These are phyloP conservation scores for Acromyrmex charruanus DNA, from an alignment of 1,140 invertebrate species.

Conservation along the genomic window DNA sequence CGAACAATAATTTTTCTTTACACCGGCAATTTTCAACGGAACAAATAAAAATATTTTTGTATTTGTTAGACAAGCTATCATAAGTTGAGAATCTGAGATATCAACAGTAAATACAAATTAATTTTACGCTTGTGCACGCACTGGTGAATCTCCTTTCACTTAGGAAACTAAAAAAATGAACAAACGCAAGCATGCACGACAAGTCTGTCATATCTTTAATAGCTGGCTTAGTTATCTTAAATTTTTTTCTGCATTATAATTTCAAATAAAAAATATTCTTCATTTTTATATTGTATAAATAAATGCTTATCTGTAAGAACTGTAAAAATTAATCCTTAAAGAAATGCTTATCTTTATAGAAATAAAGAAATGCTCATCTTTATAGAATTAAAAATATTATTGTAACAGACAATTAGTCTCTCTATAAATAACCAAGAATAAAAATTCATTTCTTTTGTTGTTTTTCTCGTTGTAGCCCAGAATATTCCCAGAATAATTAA, in stretches of 20 bases:
- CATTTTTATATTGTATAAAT: neutral
- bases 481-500: neutral
- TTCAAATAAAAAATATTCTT: neutral
- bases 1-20: conserved; percentile 25
- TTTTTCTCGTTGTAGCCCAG: neutral
- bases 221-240: neutral
- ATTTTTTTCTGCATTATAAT: neutral
- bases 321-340: neutral
- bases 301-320: neutral
- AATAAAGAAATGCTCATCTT: neutral
- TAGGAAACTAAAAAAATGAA: conserved; percentile 15
- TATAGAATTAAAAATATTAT: neutral
- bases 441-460: neutral
- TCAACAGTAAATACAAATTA: conserved; percentile 33
- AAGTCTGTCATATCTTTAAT: conserved; percentile 10
- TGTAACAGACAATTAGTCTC: no score
- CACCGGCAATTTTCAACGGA: neutral
- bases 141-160: conserved; percentile 63
- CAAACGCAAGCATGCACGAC: neutral
- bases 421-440: neutral
- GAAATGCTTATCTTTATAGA: neutral
- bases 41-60: conserved; percentile 4
- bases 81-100: conserved; percentile 17
- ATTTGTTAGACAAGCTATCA: conserved; percentile 30
- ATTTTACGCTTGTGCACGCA: conserved; percentile 62